Percentiles rank a stretch among this genome's conserved stretches.
phyloP scores from a whole-genome alignment of 2,888 invertebrate species.

The Drosophila pseudotakahashii region DNA sequence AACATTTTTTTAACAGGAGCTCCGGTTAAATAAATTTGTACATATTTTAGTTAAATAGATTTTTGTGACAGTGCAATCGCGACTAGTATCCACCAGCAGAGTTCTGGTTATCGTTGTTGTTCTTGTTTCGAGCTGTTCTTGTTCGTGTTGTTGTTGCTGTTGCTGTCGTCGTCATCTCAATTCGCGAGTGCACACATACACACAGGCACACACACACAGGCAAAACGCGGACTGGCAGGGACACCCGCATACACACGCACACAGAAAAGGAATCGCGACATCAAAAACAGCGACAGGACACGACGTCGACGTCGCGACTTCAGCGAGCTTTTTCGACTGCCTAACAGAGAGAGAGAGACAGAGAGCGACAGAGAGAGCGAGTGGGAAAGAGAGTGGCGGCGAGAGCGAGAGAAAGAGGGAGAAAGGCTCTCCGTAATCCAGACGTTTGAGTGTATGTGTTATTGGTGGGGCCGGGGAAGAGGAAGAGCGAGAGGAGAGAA shows the following conservation, averaged over 20 bases:
- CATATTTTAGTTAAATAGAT: no score
- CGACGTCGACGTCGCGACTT: conserved; percentile 54
- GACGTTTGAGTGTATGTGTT: conserved; percentile 4
- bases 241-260: conserved; percentile 30
- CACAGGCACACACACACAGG: conserved; percentile 13
- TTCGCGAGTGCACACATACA: conserved; percentile 55
- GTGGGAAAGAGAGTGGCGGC: not conserved
- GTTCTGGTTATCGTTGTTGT: conserved; percentile 31
- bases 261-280: conserved; percentile 42
- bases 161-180: conserved; percentile 72
- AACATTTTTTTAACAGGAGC: no score
- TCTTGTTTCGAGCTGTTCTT: no score
- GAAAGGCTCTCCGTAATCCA: conserved; percentile 36
- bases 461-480: conserved; percentile 2
- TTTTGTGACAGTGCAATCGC: conserved; percentile 28
- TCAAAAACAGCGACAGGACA: conserved; percentile 48
- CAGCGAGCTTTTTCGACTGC: conserved; percentile 53
- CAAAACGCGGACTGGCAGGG: not conserved
- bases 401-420: not conserved
- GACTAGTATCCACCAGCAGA: conserved; percentile 42
- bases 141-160: conserved; percentile 33
- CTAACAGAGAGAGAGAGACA: not conserved
- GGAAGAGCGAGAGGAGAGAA: not conserved
- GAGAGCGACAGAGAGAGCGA: conserved; percentile 2
- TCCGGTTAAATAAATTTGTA: no score